A percentile compares a stretch with the other conserved stretches of the same genome.
These are phyloP conservation scores for Aplidium turbinatum DNA, from an alignment of 23 tunicate species.

Conservation along the genomic window DNA sequence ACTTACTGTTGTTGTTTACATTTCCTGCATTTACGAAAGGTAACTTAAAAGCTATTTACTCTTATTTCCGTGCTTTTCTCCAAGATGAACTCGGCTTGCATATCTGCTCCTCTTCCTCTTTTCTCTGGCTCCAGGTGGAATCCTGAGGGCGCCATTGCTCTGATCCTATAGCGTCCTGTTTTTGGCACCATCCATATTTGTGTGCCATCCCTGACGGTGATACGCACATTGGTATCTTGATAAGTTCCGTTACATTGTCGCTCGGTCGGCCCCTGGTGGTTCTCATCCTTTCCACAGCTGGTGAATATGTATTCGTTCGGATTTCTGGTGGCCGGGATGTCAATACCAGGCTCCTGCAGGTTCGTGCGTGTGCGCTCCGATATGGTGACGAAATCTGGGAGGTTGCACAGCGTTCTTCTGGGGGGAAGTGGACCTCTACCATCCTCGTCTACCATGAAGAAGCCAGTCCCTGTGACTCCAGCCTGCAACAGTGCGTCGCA, in stretches of 20 bases:
- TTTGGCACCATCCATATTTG: constrained; percentile 83
- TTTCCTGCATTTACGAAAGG: not conserved
- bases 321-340: constrained; percentile 11
- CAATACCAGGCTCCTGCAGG: not conserved
- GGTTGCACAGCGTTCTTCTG: constrained; percentile 27
- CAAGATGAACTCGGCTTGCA: constrained; percentile 61
- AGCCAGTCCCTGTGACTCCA: constrained; percentile 73
- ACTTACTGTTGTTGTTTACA: not conserved
- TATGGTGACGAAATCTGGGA: constrained; percentile 22
- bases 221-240: constrained; percentile 49
- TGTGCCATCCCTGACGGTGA: constrained; percentile 62
- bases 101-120: constrained; percentile 81
- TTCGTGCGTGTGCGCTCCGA: not conserved
- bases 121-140: constrained; percentile 28
- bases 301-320: constrained; percentile 66
- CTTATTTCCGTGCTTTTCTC: constrained; percentile 41
- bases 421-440: constrained; percentile 39
- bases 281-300: constrained; percentile 72
- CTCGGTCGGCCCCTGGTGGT: constrained; percentile 79
- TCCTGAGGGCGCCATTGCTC: constrained; percentile 84
- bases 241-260: constrained; percentile 68
- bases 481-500: constrained; percentile 70
- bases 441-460: constrained; percentile 71
- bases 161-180: constrained; percentile 66
- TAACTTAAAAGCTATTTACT: constrained; percentile 28